A percentile compares a stretch with the other conserved stretches of the same genome.
Conservation (phyloP, 2,113 vertebrate genomes). For the Psophia crepitans region DNA sequence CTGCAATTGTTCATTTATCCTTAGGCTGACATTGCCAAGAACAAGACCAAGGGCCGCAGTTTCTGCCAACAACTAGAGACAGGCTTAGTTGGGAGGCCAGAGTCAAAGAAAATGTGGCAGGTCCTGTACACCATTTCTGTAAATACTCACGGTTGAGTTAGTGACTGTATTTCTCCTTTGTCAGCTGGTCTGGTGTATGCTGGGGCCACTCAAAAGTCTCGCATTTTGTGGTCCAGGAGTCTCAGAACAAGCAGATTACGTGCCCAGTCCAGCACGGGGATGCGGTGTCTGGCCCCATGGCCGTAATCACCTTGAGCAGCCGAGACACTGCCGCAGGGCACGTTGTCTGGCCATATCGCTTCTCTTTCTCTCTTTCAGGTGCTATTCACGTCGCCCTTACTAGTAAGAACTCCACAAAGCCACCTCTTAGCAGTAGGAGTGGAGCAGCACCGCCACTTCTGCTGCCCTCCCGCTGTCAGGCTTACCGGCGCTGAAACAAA, state of each 20-base stretch:
- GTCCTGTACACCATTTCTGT: not conserved
- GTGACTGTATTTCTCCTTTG: not conserved
- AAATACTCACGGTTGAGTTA: not conserved
- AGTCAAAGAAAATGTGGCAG: not conserved
- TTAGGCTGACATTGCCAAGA: not conserved
- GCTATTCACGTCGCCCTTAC: fast-evolving
- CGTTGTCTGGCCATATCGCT: not conserved
- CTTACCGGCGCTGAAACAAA: not conserved
- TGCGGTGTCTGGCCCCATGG: not conserved
- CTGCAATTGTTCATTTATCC: not conserved
- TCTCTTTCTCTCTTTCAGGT: not conserved
- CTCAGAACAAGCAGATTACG: not conserved
- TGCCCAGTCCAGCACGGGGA: not conserved
- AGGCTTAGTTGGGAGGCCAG: not conserved
- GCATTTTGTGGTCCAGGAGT: not conserved
- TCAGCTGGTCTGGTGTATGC: not conserved
- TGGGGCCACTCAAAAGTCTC: not conserved
- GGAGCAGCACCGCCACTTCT: not conserved
- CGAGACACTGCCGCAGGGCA: not conserved
- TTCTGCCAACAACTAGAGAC: not conserved
- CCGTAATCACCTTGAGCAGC: not conserved
- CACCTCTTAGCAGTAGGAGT: not conserved
- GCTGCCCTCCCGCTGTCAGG: fast-evolving
- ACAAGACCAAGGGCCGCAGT: not conserved
- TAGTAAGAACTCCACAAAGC: not conserved